Evolutionary conservation across 2,797 vertebrate species (phyloP).

Genomic region (Helarctos malayanus): DNA sequence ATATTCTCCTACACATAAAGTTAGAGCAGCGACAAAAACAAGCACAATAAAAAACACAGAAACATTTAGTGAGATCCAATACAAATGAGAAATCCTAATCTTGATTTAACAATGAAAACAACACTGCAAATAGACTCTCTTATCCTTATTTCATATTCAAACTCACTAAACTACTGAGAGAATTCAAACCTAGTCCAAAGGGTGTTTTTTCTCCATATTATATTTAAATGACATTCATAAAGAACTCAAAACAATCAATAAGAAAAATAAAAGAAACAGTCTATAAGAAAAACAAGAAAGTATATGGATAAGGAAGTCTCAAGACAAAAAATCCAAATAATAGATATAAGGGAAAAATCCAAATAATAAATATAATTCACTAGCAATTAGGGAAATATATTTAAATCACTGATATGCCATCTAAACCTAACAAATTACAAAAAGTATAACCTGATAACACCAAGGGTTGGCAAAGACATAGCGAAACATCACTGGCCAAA

Average conservation of each 20-base stretch:
- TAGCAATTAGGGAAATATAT: constrained; percentile 16
- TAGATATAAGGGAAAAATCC: neutral
- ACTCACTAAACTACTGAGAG: neutral
- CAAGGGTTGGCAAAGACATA: neutral
- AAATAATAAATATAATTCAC: neutral
- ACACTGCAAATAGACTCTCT: neutral
- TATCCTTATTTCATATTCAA: neutral
- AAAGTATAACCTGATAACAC: neutral
- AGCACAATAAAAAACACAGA: neutral
- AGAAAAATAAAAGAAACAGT: neutral
- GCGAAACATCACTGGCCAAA: neutral
- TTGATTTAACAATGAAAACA: constrained; percentile 1
- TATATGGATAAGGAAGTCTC: neutral
- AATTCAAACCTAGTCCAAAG: constrained; percentile 22
- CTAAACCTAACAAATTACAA: neutral
- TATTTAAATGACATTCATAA: constrained; percentile 8
- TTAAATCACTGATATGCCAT: neutral
- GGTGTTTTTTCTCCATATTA: neutral
- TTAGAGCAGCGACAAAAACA: neutral
- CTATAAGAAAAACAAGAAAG: neutral
- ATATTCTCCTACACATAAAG: neutral
- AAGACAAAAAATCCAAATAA: constrained; percentile 25
- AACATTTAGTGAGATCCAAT: neutral
- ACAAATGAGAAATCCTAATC: neutral
- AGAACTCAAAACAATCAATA: neutral